Conservation (phyloP, 2,797 vertebrate species). For the Chiloscyllium punctatum region DNA sequence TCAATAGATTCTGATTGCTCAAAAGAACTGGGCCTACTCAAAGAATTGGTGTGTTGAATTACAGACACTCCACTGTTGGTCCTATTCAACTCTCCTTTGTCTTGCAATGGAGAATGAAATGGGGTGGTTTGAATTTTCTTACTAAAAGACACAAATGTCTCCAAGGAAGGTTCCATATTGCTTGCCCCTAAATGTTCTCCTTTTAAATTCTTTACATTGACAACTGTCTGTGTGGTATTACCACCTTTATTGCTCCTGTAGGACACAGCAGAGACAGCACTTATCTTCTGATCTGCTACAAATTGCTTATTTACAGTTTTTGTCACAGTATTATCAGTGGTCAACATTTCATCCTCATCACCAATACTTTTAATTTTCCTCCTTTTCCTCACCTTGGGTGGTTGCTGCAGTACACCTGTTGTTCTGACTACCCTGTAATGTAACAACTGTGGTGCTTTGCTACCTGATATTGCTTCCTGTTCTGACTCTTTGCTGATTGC, state of each 20-base stretch:
- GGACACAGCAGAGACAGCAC: constrained; percentile 47
- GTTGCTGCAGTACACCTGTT: constrained; percentile 74
- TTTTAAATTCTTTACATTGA: constrained; percentile 66
- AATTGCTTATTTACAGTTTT: constrained; percentile 66
- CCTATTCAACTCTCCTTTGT: constrained; percentile 75
- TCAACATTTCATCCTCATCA: constrained; percentile 87
- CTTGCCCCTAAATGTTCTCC: constrained; percentile 69
- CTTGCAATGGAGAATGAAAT: constrained; percentile 49
- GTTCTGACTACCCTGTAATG: constrained; percentile 66
- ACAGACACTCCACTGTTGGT: constrained; percentile 91
- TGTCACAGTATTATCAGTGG: constrained; percentile 66
- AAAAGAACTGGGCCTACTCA: constrained; percentile 83
- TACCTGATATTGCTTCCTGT: constrained; percentile 61
- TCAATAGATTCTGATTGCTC: constrained; percentile 80
- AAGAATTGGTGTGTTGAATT: constrained; percentile 93
- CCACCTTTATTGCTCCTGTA: constrained; percentile 53
- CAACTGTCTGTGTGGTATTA: constrained; percentile 60
- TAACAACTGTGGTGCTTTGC: constrained; percentile 61
- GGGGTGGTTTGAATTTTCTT: constrained; percentile 65
- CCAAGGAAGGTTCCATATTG: constrained; percentile 56
- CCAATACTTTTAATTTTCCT: constrained; percentile 97
- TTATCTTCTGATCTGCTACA: constrained; percentile 52
- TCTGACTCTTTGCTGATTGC: constrained; percentile 67
- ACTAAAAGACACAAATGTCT: constrained; percentile 65
- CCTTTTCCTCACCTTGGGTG: constrained; percentile 84